phyloP scores from a whole-genome alignment of 2,113 vertebrate species.

The Toxotes jaculatrix region DNA sequence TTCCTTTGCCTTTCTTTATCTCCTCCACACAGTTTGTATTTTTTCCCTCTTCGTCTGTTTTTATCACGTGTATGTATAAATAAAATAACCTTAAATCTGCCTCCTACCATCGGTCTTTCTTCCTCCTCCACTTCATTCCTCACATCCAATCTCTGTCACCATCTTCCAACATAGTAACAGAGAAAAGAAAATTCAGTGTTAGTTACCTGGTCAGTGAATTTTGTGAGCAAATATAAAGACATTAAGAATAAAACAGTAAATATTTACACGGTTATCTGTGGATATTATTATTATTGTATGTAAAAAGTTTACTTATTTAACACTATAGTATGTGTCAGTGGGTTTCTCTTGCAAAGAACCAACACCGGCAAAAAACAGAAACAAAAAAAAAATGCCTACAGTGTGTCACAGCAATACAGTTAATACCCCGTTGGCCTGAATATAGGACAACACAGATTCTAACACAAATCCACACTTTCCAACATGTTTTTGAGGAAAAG shows the following conservation, averaged over 20 bases:
- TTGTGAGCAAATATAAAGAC: neutral
- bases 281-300: too few species aligned
- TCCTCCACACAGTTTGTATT: conserved; percentile 26
- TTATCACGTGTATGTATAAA: conserved; percentile 11
- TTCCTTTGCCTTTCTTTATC: conserved; percentile 20
- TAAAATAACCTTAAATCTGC: neutral
- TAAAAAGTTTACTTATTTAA: too few species aligned
- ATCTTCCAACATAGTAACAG: neutral
- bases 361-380: too few species aligned
- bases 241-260: neutral
- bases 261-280: neutral
- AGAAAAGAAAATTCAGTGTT: too few species aligned
- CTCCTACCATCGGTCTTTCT: conserved; percentile 4
- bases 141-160: neutral
- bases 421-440: too few species aligned
- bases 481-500: neutral
- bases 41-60: neutral
- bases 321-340: too few species aligned
- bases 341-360: too few species aligned
- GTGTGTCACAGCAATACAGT: too few species aligned
- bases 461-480: too few species aligned
- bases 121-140: conserved; percentile 5
- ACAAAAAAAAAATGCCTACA: too few species aligned
- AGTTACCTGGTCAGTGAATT: neutral
- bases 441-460: too few species aligned